phyloP scores from a whole-genome alignment of 2,797 vertebrate genomes.

The Coreius guichenoti region DNA sequence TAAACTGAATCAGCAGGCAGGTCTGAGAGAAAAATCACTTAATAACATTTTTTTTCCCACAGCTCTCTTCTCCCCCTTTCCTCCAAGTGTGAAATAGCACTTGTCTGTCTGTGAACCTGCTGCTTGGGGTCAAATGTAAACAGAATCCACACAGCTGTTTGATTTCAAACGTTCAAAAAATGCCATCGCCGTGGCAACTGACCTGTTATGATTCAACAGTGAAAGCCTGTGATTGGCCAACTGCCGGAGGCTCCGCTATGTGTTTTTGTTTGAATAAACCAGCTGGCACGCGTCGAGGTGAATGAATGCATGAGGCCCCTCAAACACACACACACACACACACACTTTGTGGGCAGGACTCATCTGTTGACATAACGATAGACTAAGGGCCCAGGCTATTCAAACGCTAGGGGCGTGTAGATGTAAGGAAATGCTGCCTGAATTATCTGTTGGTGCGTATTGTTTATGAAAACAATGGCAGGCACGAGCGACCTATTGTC shows the following conservation, averaged over 20 bases:
- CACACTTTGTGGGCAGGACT: conserved; percentile 60
- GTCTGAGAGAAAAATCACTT: not conserved
- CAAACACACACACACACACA: conserved; percentile 48
- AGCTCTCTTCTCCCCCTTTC: conserved; percentile 37
- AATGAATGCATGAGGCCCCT: conserved; percentile 55
- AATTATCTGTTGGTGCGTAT: conserved; percentile 71
- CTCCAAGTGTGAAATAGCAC: conserved; percentile 29
- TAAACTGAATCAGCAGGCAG: not conserved
- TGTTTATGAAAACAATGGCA: conserved; percentile 65
- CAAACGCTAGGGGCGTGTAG: conserved; percentile 53
- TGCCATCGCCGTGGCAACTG: conserved; percentile 27
- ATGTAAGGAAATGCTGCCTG: conserved; percentile 71
- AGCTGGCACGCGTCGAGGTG: conserved; percentile 66
- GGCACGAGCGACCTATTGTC: conserved; percentile 73
- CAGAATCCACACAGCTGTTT: conserved; percentile 35
- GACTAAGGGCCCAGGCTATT: conserved; percentile 58
- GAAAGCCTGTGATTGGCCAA: conserved; percentile 67
- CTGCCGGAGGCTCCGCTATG: conserved; percentile 61
- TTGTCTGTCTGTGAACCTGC: conserved; percentile 19
- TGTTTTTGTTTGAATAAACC: conserved; percentile 75
- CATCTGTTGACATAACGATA: conserved; percentile 70
- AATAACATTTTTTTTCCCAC: not conserved
- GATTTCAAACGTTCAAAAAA: conserved; percentile 55
- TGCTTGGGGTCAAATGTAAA: conserved; percentile 47
- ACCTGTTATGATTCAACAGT: conserved; percentile 50